Evolutionary conservation across 64 coral and sea anemone species (phyloP).

Genomic region (Trachythela sp.): DNA sequence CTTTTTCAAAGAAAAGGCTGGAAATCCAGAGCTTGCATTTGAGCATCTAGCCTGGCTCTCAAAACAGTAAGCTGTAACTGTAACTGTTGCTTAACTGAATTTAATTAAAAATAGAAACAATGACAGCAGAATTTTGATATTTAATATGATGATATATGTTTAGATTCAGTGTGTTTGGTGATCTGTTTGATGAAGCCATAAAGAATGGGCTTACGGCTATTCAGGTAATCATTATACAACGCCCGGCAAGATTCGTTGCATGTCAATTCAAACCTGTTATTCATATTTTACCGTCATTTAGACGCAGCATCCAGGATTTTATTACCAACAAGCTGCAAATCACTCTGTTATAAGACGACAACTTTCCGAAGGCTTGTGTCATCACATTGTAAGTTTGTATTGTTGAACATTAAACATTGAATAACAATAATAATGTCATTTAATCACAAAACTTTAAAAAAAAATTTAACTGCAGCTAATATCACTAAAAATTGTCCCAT

Average conservation of each 20-base stretch:
- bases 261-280: too few species aligned
- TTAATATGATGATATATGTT: neutral
- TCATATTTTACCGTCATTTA: neutral
- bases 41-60: constrained; percentile 95
- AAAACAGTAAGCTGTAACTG: constrained; percentile 99
- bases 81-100: too few species aligned
- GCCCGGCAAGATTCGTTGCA: neutral
- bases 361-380: constrained; percentile 87
- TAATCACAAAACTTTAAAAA: too few species aligned
- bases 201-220: constrained; percentile 92
- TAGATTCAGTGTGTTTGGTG: constrained; percentile 97
- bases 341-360: constrained; percentile 90
- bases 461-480: too few species aligned
- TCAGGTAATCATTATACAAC: constrained; percentile 45
- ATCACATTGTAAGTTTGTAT: constrained; percentile 51
- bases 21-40: constrained; percentile 86
- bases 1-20: constrained; percentile 93
- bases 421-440: too few species aligned
- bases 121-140: too few species aligned
- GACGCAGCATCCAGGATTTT: constrained; percentile 99
- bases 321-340: constrained; percentile 98
- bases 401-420: neutral
- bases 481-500: too few species aligned
- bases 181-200: constrained; percentile 97
- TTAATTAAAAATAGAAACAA: too few species aligned